phyloP scores from a whole-genome alignment of 2,888 invertebrate genomes.

The Glyphotaelius pellucidus region DNA sequence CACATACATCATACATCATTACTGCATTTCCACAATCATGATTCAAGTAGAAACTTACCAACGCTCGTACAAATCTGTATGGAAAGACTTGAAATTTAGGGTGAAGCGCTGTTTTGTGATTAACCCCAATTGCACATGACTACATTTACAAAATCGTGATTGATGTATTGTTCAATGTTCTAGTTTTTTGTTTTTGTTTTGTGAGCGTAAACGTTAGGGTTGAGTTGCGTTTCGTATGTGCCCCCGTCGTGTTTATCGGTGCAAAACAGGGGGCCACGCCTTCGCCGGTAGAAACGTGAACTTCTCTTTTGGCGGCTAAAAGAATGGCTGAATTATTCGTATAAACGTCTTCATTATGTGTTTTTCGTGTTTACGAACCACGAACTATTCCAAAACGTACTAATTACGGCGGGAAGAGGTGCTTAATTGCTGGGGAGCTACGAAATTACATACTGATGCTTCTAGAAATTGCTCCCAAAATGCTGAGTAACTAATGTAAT shows the following conservation, averaged over 20 bases:
- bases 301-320: slow-evolving; percentile 38
- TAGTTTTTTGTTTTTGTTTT: neutral
- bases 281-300: neutral
- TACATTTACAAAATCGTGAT: slow-evolving; percentile 5
- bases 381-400: slow-evolving; percentile 41
- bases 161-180: neutral
- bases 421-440: slow-evolving; percentile 26
- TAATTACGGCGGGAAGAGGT: slow-evolving; percentile 38
- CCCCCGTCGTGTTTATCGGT: slow-evolving; percentile 16
- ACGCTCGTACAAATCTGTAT: neutral
- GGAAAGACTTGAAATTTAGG: neutral
- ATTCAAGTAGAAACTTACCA: neutral
- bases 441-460: slow-evolving; percentile 14
- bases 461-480: slow-evolving; percentile 11
- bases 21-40: slow-evolving; percentile 6
- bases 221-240: neutral
- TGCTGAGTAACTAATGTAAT: slow-evolving; percentile 36
- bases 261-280: slow-evolving; percentile 32
- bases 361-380: slow-evolving; percentile 43
- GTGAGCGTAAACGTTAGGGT: neutral
- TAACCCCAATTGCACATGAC: slow-evolving; percentile 2
- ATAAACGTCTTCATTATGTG: slow-evolving; percentile 39
- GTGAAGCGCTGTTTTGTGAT: neutral
- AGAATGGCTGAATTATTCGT: slow-evolving; percentile 14
- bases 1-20: neutral